Evolutionary conservation across 2,113 vertebrate genomes (phyloP), one percentile per base, ranked within the genome.

Genomic region (Gobiocypris rarus): DNA sequence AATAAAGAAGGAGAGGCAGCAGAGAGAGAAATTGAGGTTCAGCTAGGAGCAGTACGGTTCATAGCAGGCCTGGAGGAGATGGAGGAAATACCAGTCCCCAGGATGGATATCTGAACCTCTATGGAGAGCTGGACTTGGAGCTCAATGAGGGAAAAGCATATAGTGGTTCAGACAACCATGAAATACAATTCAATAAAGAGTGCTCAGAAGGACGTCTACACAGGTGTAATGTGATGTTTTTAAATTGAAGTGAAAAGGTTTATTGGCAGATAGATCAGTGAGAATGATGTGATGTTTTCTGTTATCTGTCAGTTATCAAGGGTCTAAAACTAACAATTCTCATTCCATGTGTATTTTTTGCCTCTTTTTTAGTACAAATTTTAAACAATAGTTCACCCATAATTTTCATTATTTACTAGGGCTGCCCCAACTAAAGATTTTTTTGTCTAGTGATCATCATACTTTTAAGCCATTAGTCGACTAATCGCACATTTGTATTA

Each of bases 1-100:
- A 92, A 92, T 92, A 91, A 90, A 89, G 92, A 90, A 13, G 89
- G 89, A 83, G 91, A 91, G 85, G 92, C 92, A 93, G 89, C 90
- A 86, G 85, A 91, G 93, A 90, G 91, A 91, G 89, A 93, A 94
- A 93, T 92, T 91, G 92, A 92, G 92, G 92, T 93, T 92, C 87
- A 54, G 52, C 6, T 54, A 19, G 52, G 63, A 67, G 74, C 58
- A 91, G 87, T 88, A 81, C 87, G 89, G 92, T 94, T 94, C 93
- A 92, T 90, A 91, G 89, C 88, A 90, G 88, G 91, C 91, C 90
- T 91, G 87, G 58, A 90, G 92, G 92, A 90, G 89, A 85, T 86
- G 80, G 83, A 92, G 90, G 90, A 89, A 87, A 88, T 89, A 89
- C 63, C 71, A 85, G 85, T 92, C 91, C 89, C 86, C 19, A 81